Base-by-base conservation (phyloP, 2,888 invertebrate species). In the Caenorhabditis imperialis region DNA sequence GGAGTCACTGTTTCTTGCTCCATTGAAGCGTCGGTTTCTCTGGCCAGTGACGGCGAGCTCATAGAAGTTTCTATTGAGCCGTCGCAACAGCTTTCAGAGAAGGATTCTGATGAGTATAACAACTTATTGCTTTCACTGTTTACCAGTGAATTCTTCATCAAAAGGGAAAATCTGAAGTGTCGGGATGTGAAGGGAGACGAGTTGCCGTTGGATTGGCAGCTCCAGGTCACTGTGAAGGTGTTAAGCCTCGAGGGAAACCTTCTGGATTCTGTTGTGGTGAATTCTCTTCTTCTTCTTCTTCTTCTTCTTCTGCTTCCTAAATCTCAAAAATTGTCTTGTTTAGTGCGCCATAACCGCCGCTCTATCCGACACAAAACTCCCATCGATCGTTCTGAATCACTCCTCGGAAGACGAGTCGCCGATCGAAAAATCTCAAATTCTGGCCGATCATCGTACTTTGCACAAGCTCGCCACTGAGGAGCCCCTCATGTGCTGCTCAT, bases 391-490 rank as follows among this genome's bases (percentile, higher is more conserved):
- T 23, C n/a, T 78, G 45, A 53, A 67, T 45, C 75, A 74, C 44
- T 33, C 58, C 1, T 38, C 44, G 5, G 69, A 54, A 3, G 77
- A 80, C 23, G 80, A 80, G 40, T 70, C 77, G 2, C 60, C 58
- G 12, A 74, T 80, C 33, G 76, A 78, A 12, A 78, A 78, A 58
- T 35, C 57, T 0, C 75, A 80, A 37, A 80, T 80, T n/a, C 27
- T 47, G 18, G 57, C 72, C 1, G 70, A 75, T 18, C 42, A 53
- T 18, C 27, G 53, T 5, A 47, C 44, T 16, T 27, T 54, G 30
- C 62, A 55, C 38, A 50, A 48, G 6, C 16, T 67, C n/a, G 16
- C 3, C 12, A 50, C 61, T 23, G 57, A 55, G 18, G 55, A 55
- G 40, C 53, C 55, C 3, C 40, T 74, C 0, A 53, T 74, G 51